Evolutionary conservation across 2,113 vertebrate genomes (phyloP).

Genomic region (Dermatemys mawii): DNA sequence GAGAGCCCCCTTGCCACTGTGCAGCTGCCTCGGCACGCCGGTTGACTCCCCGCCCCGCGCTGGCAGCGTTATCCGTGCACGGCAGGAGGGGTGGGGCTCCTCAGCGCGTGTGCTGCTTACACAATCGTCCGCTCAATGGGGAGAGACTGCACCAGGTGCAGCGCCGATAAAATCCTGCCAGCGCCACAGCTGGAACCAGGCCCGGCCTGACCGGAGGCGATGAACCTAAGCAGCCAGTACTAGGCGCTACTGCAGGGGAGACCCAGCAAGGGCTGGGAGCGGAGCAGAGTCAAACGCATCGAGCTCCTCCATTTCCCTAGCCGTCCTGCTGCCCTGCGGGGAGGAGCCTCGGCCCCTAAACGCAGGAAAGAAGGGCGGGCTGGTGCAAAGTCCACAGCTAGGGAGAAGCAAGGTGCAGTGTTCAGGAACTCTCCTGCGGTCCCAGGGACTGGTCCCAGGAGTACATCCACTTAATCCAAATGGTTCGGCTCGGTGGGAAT

Average conservation of each 20-base stretch:
- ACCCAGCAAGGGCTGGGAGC: background rate
- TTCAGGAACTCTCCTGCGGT: fast-evolving
- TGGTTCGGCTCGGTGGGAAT: too few species aligned
- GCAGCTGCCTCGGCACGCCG: fast-evolving
- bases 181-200: background rate
- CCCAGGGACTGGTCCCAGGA: background rate
- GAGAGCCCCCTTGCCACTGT: background rate
- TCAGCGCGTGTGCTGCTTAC: background rate
- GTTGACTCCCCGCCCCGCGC: fast-evolving
- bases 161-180: constrained; percentile 35
- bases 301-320: background rate
- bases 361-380: background rate
- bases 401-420: constrained; percentile 18
- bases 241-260: background rate
- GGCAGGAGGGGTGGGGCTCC: background rate
- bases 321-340: background rate
- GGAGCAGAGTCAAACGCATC: background rate
- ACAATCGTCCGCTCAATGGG: background rate
- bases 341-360: background rate
- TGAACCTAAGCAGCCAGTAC: background rate
- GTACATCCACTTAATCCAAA: background rate
- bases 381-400: background rate
- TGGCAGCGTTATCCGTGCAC: background rate
- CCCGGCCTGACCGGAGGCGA: background rate
- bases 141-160: background rate